phyloP scores from a whole-genome alignment of 1,140 invertebrate species.

The Drosophila melanica region DNA sequence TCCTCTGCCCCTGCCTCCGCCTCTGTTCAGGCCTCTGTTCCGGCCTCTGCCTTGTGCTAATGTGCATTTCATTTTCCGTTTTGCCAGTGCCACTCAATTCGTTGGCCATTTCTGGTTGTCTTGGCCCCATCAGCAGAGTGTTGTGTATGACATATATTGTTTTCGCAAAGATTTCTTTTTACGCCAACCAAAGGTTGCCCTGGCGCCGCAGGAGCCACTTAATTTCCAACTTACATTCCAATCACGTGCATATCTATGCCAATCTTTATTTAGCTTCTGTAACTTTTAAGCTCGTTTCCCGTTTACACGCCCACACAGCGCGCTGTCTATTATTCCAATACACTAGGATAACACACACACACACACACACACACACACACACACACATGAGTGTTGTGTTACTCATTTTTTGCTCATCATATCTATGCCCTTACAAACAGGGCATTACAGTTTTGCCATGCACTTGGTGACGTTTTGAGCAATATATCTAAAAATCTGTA shows the following conservation, averaged over 20 bases:
- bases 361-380: neutral
- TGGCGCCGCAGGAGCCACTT: conserved; percentile 70
- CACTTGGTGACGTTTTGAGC: neutral
- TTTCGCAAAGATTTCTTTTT: conserved; percentile 59
- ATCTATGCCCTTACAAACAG: conserved; percentile 7
- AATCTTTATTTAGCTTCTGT: conserved; percentile 72
- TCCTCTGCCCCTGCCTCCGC: conserved; percentile 13
- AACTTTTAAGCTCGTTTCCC: conserved; percentile 61
- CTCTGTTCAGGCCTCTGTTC: neutral
- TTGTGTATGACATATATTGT: conserved; percentile 79
- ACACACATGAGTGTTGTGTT: neutral
- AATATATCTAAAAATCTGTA: too few relatives aligned
- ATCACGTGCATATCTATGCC: conserved; percentile 77
- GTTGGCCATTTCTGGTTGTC: conserved; percentile 65
- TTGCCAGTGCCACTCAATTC: conserved; percentile 65
- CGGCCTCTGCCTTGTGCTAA: conserved; percentile 53
- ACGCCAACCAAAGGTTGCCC: conserved; percentile 7
- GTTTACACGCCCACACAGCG: conserved; percentile 24
- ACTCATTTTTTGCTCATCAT: conserved; percentile 20
- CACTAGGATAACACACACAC: neutral
- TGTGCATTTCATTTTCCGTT: conserved; percentile 82
- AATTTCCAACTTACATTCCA: conserved; percentile 78
- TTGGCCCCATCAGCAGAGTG: conserved; percentile 34
- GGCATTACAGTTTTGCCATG: conserved; percentile 1
- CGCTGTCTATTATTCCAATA: conserved; percentile 15